Evolutionary conservation across 2,797 vertebrate genomes (phyloP), one percentile per base, ranked within the genome.

Genomic region (Rhinella marina): DNA sequence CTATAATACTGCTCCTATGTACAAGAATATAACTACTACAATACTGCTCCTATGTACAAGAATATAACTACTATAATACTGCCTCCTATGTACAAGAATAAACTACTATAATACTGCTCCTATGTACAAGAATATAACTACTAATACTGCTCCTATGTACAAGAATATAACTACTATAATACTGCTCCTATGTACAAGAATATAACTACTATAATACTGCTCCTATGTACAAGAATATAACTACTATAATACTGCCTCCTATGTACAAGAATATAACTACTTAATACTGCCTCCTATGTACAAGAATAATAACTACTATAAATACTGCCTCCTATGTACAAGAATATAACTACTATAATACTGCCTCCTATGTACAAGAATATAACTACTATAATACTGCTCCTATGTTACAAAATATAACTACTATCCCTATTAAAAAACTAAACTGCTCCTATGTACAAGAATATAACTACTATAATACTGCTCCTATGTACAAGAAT

Each of bases 281-380:
- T 64, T 64, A 64, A 64, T 64, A 64, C 62, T 64, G 62, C 23
- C 32, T 9, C 62, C 62, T 64, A 64, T 64, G 10, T 64, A 64
- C 23, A 64, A 64, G 62, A 25, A 64, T 64, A 64, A 64, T 64
- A 64, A 64, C 62, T 64, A 25, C 62, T 64, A 64, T 64, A 64
- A 64, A 64, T 25, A 62, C 59, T 62, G 21, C 59, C 32, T 23
- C 59, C 59, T 62, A 62, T 62, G 11, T 62, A 62, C 59, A 62
- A 62, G 59, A 62, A 62, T 62, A 62, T 62, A 62, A 62, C 59
- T 62, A 62, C 59, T 62, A 62, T 62, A 62, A 62, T 62, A 62
- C 59, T 62, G 21, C 62, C 59, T 1, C 59, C 59, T 62, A 62
- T 62, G 7, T 62, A 23, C 59, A 62, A 62, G 59, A 62, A 62